Base-by-base conservation (phyloP, 2,113 vertebrate genomes). In the Larimichthys polyactis region DNA sequence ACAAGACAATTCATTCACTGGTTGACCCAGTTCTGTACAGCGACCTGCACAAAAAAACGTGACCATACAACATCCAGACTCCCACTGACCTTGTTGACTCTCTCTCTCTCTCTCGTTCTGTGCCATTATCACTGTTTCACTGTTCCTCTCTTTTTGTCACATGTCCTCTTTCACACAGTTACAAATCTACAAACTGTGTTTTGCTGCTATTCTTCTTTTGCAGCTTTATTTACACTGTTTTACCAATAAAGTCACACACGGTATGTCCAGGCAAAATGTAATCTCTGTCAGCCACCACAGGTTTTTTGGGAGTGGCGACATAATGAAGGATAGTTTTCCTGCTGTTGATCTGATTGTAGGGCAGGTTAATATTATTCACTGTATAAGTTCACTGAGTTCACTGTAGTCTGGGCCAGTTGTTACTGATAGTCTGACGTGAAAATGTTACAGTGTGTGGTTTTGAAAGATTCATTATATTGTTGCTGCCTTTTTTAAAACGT, bases 11-110 rank as follows among this genome's bases (percentile, higher is more conserved):
- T 51, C 19, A 46, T 75, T 54, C 44, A 36, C 51, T 27, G 55
- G 43, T 70, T 86, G 70, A 83, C 67, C 67, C 58, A 73, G 48
- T 70, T 83, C 49, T 62, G 32, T 32, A 24, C 59, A 32, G 22
- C 5, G 7, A 29, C 51, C 72, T 48, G 67, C 51, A 52, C 48
- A n/a, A 58, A 70, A 83, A 54, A 83, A 54, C 16, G 20, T 86
- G 71, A 75, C 63, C 22, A n/a, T 40, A 40, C 36, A 40, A 40
- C 36, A 8, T 8, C 73, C 17, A 48, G 64, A 59, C 77, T 86
- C 51, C 65, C 74, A 40, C 78, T 71, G 73, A 67, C 63, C 80
- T 78, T 10, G n/a, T 54, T 43, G 0, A 59, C 57, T 72, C 55
- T 27, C 49, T 52, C 36, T 40, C 36, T 32, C 32, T 52, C 40